A percentile compares a stretch with the other conserved stretches of the same genome.
Evolutionary conservation across 2,113 vertebrate genomes (phyloP).

Genomic region (Rousettus leschenaultii): DNA sequence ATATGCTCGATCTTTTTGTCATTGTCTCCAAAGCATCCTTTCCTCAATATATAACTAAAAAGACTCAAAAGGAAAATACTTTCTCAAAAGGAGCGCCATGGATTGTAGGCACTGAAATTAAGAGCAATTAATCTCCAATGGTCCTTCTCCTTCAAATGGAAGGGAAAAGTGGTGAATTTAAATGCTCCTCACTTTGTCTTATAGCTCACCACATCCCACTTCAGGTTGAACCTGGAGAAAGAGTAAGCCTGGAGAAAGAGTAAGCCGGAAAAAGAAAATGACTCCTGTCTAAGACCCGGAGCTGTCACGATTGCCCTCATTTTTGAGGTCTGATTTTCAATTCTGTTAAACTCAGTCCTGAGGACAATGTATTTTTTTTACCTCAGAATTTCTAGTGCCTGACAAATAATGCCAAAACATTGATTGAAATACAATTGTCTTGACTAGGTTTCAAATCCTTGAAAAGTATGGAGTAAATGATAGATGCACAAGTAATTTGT

Average conservation of each 20-base stretch:
- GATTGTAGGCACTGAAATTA: not conserved
- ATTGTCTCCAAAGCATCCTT: not conserved
- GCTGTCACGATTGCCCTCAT: not conserved
- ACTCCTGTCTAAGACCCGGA: not conserved
- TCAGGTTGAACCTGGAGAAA: not conserved
- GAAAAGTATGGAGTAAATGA: not conserved
- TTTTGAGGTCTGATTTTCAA: not conserved
- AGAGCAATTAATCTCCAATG: not conserved
- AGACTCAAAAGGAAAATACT: not conserved
- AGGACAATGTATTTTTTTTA: not conserved
- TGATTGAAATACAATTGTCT: not conserved
- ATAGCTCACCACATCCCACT: not conserved
- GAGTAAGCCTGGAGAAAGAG: not conserved
- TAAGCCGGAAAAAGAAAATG: not conserved
- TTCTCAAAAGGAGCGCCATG: not conserved
- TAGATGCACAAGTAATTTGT: not conserved
- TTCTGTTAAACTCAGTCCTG: not conserved
- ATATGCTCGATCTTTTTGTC: not conserved
- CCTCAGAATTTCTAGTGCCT: not conserved
- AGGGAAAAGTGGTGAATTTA: not conserved
- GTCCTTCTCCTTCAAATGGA: not conserved
- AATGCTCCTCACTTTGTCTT: not conserved
- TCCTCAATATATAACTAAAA: not conserved
- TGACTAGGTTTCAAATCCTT: not conserved
- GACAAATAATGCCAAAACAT: not conserved